These are phyloP conservation scores for Coturnix japonica DNA, from an alignment of 2,113 vertebrate genomes.

Conservation along the genomic window DNA sequence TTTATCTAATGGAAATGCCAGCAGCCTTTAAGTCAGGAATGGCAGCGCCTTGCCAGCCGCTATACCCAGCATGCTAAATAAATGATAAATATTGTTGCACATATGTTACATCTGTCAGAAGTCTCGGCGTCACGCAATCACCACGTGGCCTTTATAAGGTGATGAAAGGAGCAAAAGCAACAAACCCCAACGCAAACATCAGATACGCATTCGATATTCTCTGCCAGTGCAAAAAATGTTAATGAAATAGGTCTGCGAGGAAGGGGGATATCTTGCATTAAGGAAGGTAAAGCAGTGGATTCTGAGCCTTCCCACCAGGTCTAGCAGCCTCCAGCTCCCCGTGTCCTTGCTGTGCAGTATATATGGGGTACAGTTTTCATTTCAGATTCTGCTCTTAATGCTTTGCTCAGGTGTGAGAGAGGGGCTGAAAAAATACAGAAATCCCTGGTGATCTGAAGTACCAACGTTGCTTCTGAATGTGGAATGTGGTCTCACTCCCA, in stretches of 20 bases:
- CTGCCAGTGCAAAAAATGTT: background rate
- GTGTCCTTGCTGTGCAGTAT: background rate
- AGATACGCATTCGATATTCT: background rate
- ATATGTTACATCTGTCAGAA: slow-evolving; percentile 66
- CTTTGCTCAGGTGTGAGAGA: background rate
- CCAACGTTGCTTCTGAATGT: accelerated
- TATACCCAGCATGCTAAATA: slow-evolving; percentile 20
- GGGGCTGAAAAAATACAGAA: background rate
- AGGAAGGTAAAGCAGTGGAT: background rate
- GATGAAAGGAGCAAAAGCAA: slow-evolving; percentile 57
- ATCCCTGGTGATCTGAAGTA: background rate
- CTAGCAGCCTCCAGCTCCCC: background rate
- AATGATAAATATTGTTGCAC: slow-evolving; percentile 62
- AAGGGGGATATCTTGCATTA: background rate
- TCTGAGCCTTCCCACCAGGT: background rate
- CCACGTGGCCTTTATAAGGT: slow-evolving; percentile 55
- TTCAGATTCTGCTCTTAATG: background rate
- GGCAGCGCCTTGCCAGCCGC: slow-evolving; percentile 45
- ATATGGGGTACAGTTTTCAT: accelerated
- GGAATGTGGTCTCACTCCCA: background rate
- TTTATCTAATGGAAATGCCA: slow-evolving; percentile 46
- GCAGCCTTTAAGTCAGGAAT: slow-evolving; percentile 66
- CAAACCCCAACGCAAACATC: slow-evolving; percentile 36
- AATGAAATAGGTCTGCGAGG: background rate
- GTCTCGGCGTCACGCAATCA: slow-evolving; percentile 16